Conservation (phyloP, 2,888 invertebrate genomes). For the Melangyna quadrimaculata region DNA sequence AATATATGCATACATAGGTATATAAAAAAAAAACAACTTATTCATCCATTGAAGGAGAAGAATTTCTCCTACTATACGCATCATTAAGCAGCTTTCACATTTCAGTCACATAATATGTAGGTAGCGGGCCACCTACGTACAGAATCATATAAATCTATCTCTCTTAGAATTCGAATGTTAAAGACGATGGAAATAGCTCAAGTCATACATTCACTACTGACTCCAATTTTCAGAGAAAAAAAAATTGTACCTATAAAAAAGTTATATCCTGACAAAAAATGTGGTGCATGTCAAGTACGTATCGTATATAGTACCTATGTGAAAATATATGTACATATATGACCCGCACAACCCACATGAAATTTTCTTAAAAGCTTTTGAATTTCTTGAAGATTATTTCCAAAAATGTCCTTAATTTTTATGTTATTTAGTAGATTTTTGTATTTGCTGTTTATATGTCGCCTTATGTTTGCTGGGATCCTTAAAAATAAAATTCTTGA, state of each 20-base stretch:
- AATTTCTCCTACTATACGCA: conserved; percentile 16
- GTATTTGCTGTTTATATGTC: neutral
- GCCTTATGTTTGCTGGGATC: neutral
- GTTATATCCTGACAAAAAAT: neutral
- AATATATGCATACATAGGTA: no score
- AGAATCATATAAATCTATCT: neutral
- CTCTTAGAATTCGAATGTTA: conserved; percentile 2
- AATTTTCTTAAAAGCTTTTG: conserved; percentile 10
- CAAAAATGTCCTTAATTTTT: conserved; percentile 25
- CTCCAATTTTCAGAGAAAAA: neutral
- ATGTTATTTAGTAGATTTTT: neutral
- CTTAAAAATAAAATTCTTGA: conserved; percentile 1
- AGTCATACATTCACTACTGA: neutral
- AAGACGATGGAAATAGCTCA: neutral
- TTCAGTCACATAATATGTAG: neutral
- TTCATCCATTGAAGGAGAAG: conserved; percentile 17
- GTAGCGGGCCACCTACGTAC: neutral
- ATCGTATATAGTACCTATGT: no score
- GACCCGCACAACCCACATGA: no score
- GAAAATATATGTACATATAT: no score
- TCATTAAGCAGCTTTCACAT: conserved; percentile 30
- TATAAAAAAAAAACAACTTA: neutral
- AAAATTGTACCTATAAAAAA: neutral
- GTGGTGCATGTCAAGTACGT: conserved; percentile 12
- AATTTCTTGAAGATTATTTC: conserved; percentile 12